These are phyloP conservation scores for Metaphire vulgaris DNA, from an alignment of 1,140 invertebrate species.

Conservation along the genomic window DNA sequence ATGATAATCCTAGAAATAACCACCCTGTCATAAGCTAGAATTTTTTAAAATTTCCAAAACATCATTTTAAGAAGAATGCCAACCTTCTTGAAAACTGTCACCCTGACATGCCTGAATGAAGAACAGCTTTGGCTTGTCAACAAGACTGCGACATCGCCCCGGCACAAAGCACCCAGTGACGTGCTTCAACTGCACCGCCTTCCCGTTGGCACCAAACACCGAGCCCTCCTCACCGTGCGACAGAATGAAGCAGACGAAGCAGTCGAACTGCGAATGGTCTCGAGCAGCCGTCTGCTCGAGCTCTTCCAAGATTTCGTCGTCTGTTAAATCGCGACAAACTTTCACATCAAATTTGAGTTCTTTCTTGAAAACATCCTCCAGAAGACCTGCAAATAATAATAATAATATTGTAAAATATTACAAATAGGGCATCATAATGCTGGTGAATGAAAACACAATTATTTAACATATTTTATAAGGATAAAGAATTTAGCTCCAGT, in stretches of 20 bases:
- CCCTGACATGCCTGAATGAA: conserved; percentile 52
- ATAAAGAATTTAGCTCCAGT: neutral
- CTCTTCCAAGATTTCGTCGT: neutral
- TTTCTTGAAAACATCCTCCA: neutral
- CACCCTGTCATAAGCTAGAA: too few relatives aligned
- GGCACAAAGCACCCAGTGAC: conserved; percentile 40
- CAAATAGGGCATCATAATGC: too few relatives aligned
- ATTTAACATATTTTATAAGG: too few relatives aligned
- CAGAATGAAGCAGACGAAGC: conserved; percentile 42
- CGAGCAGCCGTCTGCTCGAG: neutral
- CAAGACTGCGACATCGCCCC: conserved; percentile 36
- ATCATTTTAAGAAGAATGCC: too few relatives aligned
- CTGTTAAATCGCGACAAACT: neutral
- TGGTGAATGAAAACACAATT: too few relatives aligned
- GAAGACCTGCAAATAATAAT: neutral
- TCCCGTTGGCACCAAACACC: conserved; percentile 42
- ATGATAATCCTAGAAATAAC: too few relatives aligned
- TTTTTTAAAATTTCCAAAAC: too few relatives aligned
- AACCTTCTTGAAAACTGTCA: too few relatives aligned
- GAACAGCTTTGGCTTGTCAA: conserved; percentile 49
- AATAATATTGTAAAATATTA: neutral
- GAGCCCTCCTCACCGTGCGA: conserved; percentile 41
- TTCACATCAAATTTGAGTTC: neutral
- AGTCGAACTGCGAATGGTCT: conserved; percentile 36
- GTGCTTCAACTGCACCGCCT: conserved; percentile 34